Conservation (phyloP, 2,888 invertebrate species). For the Monoplex corrugatus region DNA sequence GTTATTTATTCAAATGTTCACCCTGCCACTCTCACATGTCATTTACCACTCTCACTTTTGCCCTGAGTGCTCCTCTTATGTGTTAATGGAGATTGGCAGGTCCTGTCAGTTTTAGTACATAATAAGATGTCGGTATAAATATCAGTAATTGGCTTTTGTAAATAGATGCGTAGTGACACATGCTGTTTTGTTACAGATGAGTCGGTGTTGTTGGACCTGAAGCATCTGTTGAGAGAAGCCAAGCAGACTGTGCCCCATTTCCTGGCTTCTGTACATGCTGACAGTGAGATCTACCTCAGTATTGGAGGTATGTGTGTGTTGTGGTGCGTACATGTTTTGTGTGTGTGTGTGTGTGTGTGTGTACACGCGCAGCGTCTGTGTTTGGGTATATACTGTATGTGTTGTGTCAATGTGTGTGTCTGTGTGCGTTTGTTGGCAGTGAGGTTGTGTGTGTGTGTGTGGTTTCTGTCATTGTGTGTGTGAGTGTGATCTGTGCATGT, state of each 20-base stretch:
- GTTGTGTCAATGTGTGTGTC: too few species aligned
- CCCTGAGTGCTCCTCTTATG: too few species aligned
- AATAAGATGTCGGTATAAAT: too few species aligned
- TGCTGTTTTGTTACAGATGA: slow-evolving; percentile 86
- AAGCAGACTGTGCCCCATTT: slow-evolving; percentile 97
- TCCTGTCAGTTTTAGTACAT: too few species aligned
- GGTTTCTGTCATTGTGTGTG: not conserved
- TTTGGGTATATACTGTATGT: not conserved
- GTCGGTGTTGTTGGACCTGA: slow-evolving; percentile 96
- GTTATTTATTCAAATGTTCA: too few species aligned
- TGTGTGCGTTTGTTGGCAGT: not conserved
- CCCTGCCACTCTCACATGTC: too few species aligned
- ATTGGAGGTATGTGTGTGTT: slow-evolving; percentile 85
- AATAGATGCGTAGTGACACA: not conserved
- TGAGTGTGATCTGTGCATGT: not conserved
- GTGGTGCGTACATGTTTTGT: not conserved
- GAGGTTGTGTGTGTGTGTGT: too few species aligned
- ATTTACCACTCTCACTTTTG: too few species aligned
- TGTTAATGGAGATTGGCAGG: too few species aligned
- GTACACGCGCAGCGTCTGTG: not conserved
- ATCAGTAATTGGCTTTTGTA: too few species aligned
- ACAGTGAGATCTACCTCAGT: slow-evolving; percentile 93
- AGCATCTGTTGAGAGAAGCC: slow-evolving; percentile 96
- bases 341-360: not conserved
- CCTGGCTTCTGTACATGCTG: slow-evolving; percentile 92